These are phyloP conservation scores for Neomicropteryx cornuta DNA, from an alignment of 1,140 invertebrate species.

Conservation along the genomic window DNA sequence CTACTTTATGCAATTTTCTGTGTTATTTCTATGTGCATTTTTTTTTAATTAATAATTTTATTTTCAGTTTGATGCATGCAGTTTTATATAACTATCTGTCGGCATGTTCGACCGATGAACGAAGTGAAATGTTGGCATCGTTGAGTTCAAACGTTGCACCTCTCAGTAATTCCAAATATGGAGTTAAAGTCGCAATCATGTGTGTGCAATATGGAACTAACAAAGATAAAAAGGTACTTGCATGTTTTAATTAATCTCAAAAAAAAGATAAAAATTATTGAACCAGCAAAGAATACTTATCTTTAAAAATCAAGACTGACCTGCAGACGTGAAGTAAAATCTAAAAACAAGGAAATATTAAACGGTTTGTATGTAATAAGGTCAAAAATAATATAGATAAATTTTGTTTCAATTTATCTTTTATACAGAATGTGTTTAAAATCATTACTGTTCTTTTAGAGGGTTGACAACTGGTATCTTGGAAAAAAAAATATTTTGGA, in stretches of 20 bases:
- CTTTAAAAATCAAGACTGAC: too few species aligned
- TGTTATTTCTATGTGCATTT: neutral
- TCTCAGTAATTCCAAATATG: slow-evolving; percentile 75
- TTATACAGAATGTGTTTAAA: too few species aligned
- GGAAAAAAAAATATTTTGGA: too few species aligned
- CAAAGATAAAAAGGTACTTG: slow-evolving; percentile 55
- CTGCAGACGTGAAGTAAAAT: too few species aligned
- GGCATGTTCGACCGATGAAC: slow-evolving; percentile 58
- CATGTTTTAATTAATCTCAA: slow-evolving; percentile 13
- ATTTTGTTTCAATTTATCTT: too few species aligned
- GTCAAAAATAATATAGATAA: too few species aligned
- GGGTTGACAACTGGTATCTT: too few species aligned
- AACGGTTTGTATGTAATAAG: too few species aligned
- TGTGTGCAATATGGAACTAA: slow-evolving; percentile 82
- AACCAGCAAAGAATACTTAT: too few species aligned
- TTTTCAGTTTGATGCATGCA: slow-evolving; percentile 57
- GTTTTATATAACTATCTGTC: slow-evolving; percentile 72
- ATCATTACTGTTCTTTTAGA: too few species aligned
- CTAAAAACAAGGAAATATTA: too few species aligned
- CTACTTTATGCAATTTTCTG: neutral
- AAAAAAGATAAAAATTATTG: too few species aligned
- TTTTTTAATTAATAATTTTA: slow-evolving; percentile 1
- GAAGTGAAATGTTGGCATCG: slow-evolving; percentile 59
- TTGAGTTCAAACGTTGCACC: slow-evolving; percentile 59
- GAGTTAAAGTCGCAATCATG: slow-evolving; percentile 63